A percentile compares a stretch with the other conserved stretches of the same genome.
Conservation (phyloP, 2,888 invertebrate species). For the Tyria jacobaeae region DNA sequence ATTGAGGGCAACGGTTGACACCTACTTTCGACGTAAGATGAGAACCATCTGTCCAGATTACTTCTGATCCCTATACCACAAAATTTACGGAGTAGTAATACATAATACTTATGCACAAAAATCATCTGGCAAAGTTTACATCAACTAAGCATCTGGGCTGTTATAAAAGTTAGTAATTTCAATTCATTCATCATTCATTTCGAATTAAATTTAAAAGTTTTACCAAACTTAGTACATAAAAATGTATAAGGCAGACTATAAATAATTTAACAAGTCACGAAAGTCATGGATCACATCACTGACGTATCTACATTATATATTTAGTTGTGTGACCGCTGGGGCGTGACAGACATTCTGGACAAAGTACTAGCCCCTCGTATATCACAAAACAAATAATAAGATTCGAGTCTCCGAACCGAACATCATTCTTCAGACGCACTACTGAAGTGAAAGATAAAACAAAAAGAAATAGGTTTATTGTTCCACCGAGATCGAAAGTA, state of each 20-base stretch:
- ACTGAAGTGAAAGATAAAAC: constrained; percentile 66
- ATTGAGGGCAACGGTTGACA: no score
- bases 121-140: no score
- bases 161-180: background rate
- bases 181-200: background rate
- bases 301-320: background rate
- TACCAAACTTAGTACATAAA: background rate
- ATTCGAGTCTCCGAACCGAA: constrained; percentile 43
- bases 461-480: constrained; percentile 72
- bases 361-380: constrained; percentile 37
- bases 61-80: no score
- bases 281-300: constrained; percentile 6
- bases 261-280: background rate
- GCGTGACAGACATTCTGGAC: constrained; percentile 45
- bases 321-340: constrained; percentile 25
- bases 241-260: constrained; percentile 1
- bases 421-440: constrained; percentile 52
- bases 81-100: no score
- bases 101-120: no score
- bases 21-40: no score
- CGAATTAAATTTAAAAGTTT: background rate
- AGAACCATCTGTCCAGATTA: no score
- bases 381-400: constrained; percentile 54
- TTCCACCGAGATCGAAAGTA: constrained; percentile 67
- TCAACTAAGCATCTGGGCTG: no score